Percentiles rank a stretch among this genome's conserved stretches.
Evolutionary conservation across 2,797 vertebrate species (phyloP).

Genomic region (Rhabdophis nuchalis): DNA sequence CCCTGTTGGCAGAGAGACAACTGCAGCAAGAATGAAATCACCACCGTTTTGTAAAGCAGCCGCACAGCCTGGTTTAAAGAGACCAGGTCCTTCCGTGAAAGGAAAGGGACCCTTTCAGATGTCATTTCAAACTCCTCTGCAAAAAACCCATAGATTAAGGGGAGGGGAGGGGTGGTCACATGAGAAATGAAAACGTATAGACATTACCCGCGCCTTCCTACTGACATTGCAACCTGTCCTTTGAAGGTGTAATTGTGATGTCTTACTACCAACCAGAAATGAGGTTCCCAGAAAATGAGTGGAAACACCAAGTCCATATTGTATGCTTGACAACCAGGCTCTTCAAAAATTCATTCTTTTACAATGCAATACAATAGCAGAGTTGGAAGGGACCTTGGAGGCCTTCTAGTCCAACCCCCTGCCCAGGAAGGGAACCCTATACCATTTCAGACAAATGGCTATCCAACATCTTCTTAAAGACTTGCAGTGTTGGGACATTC

Average conservation of each 20-base stretch:
- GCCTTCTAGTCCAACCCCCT: too few relatives aligned
- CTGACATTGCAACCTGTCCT: not conserved
- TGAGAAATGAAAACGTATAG: not conserved
- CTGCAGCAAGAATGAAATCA: constrained; percentile 27
- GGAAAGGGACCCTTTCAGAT: constrained; percentile 9
- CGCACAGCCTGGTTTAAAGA: constrained; percentile 25
- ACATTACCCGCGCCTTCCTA: not conserved
- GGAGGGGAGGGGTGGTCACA: not conserved
- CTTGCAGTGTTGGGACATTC: too few relatives aligned
- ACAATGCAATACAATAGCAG: too few relatives aligned
- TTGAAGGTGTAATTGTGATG: not conserved
- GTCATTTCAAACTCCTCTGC: not conserved
- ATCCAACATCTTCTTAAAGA: too few relatives aligned
- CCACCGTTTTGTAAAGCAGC: constrained; percentile 31
- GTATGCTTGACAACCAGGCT: constrained; percentile 7
- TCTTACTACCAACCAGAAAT: not conserved
- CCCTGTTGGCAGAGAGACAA: constrained; percentile 24
- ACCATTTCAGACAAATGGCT: too few relatives aligned
- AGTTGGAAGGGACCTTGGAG: too few relatives aligned
- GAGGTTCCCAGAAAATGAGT: not conserved
- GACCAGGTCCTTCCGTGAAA: constrained; percentile 24
- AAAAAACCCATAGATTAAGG: not conserved
- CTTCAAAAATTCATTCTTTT: constrained; percentile 39
- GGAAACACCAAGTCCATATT: not conserved
- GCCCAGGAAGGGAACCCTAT: too few relatives aligned